Conservation (phyloP, 2,888 invertebrate genomes). For the Opisthograptis luteolata region DNA sequence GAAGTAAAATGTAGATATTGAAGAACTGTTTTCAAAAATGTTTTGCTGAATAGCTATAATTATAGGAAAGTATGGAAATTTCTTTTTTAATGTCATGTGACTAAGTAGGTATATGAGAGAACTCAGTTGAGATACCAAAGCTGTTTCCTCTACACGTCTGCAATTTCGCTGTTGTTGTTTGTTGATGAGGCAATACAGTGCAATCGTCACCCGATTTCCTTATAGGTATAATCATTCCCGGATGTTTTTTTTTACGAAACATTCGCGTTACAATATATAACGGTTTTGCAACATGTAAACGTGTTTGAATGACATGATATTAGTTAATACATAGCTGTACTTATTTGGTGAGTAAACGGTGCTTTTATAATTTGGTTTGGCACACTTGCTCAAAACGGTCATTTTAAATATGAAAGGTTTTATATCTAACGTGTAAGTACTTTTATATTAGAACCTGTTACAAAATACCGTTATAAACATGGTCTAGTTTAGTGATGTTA, state of each 20-base stretch:
- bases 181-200: background rate
- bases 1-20: too few relatives aligned
- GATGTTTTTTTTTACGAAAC: background rate
- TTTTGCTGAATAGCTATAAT: too few relatives aligned
- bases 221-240: background rate
- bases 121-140: too few relatives aligned
- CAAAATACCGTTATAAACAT: slow-evolving; percentile 13
- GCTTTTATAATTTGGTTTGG: slow-evolving; percentile 39
- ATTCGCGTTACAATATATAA: slow-evolving; percentile 18
- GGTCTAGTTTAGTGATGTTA: slow-evolving; percentile 8
- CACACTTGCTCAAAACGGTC: slow-evolving; percentile 34
- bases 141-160: background rate
- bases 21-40: too few relatives aligned
- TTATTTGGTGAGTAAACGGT: slow-evolving; percentile 32
- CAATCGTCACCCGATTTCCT: background rate
- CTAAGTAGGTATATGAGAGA: too few relatives aligned
- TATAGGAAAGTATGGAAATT: too few relatives aligned
- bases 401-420: slow-evolving; percentile 25
- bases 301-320: slow-evolving; percentile 34
- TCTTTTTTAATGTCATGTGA: too few relatives aligned
- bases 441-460: slow-evolving; percentile 20
- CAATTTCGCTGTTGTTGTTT: background rate
- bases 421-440: slow-evolving; percentile 17
- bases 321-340: slow-evolving; percentile 35
- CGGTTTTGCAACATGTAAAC: slow-evolving; percentile 29